Evolutionary conservation across 2,113 vertebrate genomes (phyloP), one percentile per base, ranked within the genome.

Genomic region (Mungos mungo): DNA sequence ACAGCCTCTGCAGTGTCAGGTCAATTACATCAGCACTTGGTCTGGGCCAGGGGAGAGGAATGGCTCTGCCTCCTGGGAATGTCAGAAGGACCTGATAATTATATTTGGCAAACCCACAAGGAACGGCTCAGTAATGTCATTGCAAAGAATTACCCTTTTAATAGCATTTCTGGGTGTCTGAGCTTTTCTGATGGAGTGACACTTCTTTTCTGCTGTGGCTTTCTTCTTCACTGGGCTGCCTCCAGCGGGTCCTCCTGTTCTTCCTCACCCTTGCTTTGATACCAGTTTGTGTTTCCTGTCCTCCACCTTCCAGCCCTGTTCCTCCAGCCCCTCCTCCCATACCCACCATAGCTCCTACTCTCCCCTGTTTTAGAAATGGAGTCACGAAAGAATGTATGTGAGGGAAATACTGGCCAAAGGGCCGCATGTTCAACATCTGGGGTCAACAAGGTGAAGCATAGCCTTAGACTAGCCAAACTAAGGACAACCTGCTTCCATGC

Each of bases 21-120:
- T 96, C 98, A 97, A 92, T 98, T 95, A 97, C 88, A 96, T 98
- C 96, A 96, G 71, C 84, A 95, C 88, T 98, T 90, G 94, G 57
- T 92, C 74, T 97, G 71, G 45, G 88, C 90, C 63, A 41, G 83
- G 65, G 80, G 84, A 80, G 82, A 96, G 94, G 77, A 85, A 89
- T 90, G 69, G 60, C 38, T 92, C 63, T 97, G 95, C 92, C 96
- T 96, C 92, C 92, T 71, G 80, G 95, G 96, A 97, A 97, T 96
- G 97, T 97, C 96, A 92, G 94, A 96, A 96, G 84, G 94, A 95
- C 87, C 93, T 81, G 93, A 95, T 96, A 94, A 96, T 98, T 96
- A 94, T 35, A 95, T 88, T 96, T 97, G 97, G 96, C 95, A 92
- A 97, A 97, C 92, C 95, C 69, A 90, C 7, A 25, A 98, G 82